phyloP scores from a whole-genome alignment of 2,888 invertebrate species.

The Machimus atricapillus region DNA sequence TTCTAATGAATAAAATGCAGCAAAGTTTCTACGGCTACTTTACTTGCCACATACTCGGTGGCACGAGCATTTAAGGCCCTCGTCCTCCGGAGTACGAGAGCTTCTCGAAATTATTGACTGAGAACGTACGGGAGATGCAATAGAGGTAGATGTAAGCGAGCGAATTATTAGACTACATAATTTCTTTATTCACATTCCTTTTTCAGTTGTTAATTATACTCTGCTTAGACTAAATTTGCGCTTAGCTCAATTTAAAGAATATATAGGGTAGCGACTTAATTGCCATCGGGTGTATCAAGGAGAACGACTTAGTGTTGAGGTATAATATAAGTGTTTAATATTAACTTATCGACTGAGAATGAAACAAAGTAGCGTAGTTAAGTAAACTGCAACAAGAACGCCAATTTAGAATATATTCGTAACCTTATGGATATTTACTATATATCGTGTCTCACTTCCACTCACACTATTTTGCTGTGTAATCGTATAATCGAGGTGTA shows the following conservation, averaged over 20 bases:
- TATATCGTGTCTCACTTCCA: conserved; percentile 10
- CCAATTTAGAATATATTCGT: conserved; percentile 19
- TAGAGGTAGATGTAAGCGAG: neutral
- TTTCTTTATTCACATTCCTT: conserved; percentile 20
- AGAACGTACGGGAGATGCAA: neutral
- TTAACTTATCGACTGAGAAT: conserved; percentile 11
- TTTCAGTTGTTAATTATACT: neutral
- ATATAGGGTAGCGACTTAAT: conserved; percentile 11
- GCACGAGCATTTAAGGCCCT: neutral
- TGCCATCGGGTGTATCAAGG: conserved; percentile 8
- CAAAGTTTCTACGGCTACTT: neutral
- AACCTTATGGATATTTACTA: conserved; percentile 5
- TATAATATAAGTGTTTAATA: neutral
- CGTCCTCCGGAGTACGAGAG: neutral
- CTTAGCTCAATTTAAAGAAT: conserved; percentile 12
- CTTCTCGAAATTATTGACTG: neutral
- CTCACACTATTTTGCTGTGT: neutral
- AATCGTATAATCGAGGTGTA: neutral
- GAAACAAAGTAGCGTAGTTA: conserved; percentile 1
- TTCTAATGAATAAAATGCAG: neutral
- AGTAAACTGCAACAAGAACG: conserved; percentile 13
- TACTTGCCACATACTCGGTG: neutral
- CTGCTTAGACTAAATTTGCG: neutral
- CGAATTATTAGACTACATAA: neutral
- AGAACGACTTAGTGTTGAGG: neutral